Conservation (phyloP, 2,797 vertebrate species). For the Anabas testudineus region DNA sequence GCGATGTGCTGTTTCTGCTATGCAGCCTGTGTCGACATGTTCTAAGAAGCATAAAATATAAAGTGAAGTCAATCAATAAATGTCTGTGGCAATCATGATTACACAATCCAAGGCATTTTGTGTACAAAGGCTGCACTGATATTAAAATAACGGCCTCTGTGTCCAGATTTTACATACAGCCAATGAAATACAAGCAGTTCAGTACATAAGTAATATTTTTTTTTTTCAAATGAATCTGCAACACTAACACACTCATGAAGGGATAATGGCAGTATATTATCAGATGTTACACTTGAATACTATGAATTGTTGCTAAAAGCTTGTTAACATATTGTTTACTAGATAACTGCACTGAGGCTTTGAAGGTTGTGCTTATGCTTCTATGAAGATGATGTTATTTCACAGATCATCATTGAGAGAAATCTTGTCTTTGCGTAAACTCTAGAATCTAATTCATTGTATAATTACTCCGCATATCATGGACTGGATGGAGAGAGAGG, state of each 20-base stretch:
- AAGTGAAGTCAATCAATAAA: not conserved
- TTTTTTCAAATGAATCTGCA: not conserved
- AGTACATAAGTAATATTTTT: not conserved
- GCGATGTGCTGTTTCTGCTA: not conserved
- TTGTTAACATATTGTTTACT: slow-evolving; percentile 27
- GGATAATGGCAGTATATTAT: slow-evolving; percentile 2
- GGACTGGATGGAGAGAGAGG: slow-evolving; percentile 13
- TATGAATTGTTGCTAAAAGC: slow-evolving; percentile 11
- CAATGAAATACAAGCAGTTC: not conserved
- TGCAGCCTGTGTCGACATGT: not conserved
- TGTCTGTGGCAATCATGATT: not conserved
- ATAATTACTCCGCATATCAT: slow-evolving; percentile 13
- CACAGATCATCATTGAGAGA: slow-evolving; percentile 20
- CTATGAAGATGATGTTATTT: slow-evolving; percentile 11
- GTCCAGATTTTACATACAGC: not conserved
- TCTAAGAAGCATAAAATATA: not conserved
- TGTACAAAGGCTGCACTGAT: not conserved
- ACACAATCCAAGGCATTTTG: not conserved
- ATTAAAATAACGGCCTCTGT: not conserved
- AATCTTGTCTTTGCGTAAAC: slow-evolving; percentile 24
- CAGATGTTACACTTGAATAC: not conserved
- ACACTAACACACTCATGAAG: not conserved
- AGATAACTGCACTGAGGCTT: slow-evolving; percentile 9
- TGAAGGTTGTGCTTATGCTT: slow-evolving; percentile 9
- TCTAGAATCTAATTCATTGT: slow-evolving; percentile 34